Percentiles rank a stretch among this genome's conserved stretches.
phyloP scores from a whole-genome alignment of 2,888 invertebrate genomes.

The Acronicta leporina region DNA sequence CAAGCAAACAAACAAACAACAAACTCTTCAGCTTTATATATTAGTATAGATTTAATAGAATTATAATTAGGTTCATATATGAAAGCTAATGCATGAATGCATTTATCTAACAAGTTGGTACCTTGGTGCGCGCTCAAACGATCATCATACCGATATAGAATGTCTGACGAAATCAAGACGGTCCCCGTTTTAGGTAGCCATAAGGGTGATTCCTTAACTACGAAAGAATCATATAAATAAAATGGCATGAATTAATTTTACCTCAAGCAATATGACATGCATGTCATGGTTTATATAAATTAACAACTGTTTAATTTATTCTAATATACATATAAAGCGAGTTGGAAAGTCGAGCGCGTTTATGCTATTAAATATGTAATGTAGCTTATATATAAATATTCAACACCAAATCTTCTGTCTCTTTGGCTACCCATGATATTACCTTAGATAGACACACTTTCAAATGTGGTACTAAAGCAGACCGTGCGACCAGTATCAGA shows the following conservation, averaged over 20 bases:
- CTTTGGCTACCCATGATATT: background rate
- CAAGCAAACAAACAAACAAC: no score
- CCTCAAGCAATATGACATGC: no score
- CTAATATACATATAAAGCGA: no score
- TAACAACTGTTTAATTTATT: no score
- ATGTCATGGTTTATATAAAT: no score
- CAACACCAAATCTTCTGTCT: no score
- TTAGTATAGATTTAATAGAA: no score
- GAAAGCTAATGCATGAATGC: conserved; percentile 32
- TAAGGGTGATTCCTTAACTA: conserved; percentile 32
- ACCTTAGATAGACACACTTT: conserved; percentile 43
- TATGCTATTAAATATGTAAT: no score
- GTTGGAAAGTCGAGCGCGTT: no score
- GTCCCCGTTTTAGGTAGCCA: conserved; percentile 34
- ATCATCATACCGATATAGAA: conserved; percentile 46
- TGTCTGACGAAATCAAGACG: conserved; percentile 50
- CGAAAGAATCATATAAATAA: background rate
- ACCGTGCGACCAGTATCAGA: conserved; percentile 23
- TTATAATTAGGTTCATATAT: conserved; percentile 7
- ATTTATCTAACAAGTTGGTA: conserved; percentile 20
- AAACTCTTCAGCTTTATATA: no score
- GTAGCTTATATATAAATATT: no score
- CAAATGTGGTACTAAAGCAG: conserved; percentile 27
- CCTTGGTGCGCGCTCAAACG: conserved; percentile 33
- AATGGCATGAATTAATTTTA: no score